These are phyloP conservation scores for Ancistrus triradiatus DNA, from an alignment of 2,113 vertebrate genomes.

Conservation along the genomic window DNA sequence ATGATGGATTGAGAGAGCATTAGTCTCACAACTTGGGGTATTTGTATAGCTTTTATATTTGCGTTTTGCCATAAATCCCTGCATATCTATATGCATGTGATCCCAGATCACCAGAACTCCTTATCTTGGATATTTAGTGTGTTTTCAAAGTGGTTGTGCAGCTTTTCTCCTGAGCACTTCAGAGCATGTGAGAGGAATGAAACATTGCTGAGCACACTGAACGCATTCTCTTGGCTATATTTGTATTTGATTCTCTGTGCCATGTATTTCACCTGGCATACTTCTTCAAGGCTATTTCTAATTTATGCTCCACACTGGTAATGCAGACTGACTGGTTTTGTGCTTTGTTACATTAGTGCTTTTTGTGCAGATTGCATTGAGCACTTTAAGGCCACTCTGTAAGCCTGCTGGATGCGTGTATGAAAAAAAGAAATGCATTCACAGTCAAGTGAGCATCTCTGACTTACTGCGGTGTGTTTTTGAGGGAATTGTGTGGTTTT, in stretches of 20 bases:
- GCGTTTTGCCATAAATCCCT: neutral
- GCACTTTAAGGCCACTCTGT: neutral
- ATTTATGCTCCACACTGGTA: neutral
- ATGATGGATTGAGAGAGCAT: too few relatives aligned
- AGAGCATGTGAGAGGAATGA: neutral
- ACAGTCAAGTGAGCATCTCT: neutral
- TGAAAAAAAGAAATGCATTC: neutral
- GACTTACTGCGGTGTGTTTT: neutral
- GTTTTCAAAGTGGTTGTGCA: conserved; percentile 1
- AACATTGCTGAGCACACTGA: neutral
- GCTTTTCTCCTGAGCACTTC: neutral
- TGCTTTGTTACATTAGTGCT: neutral
- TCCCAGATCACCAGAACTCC: neutral
- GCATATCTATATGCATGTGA: neutral
- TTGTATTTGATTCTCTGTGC: neutral
- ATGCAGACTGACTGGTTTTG: neutral
- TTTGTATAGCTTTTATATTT: neutral
- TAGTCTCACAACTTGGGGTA: neutral
- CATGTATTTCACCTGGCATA: neutral
- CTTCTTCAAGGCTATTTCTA: neutral
- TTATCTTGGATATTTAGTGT: conserved; percentile 14
- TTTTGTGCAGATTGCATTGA: neutral
- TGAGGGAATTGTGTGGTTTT: conserved; percentile 1
- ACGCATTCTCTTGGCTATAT: conserved; percentile 2
- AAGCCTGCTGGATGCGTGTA: neutral